These are phyloP conservation scores for Tenodera sinensis DNA, from an alignment of 2,888 invertebrate genomes.

Conservation along the genomic window DNA sequence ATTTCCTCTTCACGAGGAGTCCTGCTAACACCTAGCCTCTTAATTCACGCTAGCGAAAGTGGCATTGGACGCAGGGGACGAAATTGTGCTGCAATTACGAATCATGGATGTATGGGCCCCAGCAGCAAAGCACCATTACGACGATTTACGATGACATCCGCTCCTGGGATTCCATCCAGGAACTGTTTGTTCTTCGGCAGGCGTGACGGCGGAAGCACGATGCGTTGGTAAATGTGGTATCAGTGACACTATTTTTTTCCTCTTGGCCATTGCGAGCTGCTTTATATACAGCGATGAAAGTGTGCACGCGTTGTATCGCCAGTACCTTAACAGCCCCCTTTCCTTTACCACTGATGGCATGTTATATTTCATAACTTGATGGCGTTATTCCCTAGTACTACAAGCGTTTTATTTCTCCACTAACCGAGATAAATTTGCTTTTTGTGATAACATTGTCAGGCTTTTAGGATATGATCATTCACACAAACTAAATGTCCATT, in stretches of 20 bases:
- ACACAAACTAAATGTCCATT: no score
- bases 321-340: no score
- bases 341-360: no score
- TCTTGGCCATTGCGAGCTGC: neutral
- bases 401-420: no score
- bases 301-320: neutral
- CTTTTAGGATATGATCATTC: no score
- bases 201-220: neutral
- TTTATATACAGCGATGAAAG: neutral
- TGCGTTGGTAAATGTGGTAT: neutral
- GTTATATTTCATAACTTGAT: no score
- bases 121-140: neutral
- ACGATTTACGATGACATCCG: neutral
- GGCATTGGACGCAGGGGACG: neutral
- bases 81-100: neutral
- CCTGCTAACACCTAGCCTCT: neutral
- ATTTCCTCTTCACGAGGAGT: no score
- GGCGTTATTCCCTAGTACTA: no score
- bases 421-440: no score
- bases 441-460: no score
- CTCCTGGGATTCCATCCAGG: neutral
- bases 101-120: neutral
- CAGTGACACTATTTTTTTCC: neutral
- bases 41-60: neutral
- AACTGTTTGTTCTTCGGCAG: neutral